Conservation (phyloP, 1,140 invertebrate species). For the Caenorhabditis briggsae region DNA sequence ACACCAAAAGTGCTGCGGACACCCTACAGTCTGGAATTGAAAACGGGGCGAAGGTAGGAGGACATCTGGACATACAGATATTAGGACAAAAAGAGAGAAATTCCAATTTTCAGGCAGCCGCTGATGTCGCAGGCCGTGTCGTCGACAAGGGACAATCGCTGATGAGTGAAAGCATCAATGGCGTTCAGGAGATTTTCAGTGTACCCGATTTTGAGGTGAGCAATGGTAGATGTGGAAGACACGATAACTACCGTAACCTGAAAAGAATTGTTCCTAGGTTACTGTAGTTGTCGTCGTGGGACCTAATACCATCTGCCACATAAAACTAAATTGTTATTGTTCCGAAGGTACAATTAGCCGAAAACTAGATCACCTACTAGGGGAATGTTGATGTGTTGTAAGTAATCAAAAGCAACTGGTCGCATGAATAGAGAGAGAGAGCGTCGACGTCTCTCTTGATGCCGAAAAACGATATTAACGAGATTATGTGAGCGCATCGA, state of each 20-base stretch:
- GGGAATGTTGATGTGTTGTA: background rate
- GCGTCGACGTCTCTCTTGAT: background rate
- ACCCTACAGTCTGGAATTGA: conserved; percentile 74
- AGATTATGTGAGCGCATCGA: conserved; percentile 27
- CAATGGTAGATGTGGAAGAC: no score
- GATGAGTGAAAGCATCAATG: conserved; percentile 61
- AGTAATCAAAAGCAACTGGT: conserved; percentile 12
- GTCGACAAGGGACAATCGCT: conserved; percentile 58
- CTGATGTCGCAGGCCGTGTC: conserved; percentile 42
- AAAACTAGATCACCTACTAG: background rate
- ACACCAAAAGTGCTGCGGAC: conserved; percentile 76
- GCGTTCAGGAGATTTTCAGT: conserved; percentile 57
- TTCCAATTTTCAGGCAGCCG: conserved; percentile 53
- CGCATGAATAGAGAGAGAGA: no score
- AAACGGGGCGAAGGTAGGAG: conserved; percentile 71
- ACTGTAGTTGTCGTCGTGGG: background rate
- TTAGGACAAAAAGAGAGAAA: no score
- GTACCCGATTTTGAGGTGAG: conserved; percentile 57
- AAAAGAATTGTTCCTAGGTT: no score
- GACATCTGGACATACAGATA: no score
- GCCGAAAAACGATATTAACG: conserved; percentile 51
- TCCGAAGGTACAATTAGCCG: background rate
- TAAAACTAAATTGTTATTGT: no score
- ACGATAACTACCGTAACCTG: background rate
- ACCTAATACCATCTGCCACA: background rate